Evolutionary conservation across 2,797 vertebrate genomes (phyloP).

Genomic region (Pachyuromys duprasi): DNA sequence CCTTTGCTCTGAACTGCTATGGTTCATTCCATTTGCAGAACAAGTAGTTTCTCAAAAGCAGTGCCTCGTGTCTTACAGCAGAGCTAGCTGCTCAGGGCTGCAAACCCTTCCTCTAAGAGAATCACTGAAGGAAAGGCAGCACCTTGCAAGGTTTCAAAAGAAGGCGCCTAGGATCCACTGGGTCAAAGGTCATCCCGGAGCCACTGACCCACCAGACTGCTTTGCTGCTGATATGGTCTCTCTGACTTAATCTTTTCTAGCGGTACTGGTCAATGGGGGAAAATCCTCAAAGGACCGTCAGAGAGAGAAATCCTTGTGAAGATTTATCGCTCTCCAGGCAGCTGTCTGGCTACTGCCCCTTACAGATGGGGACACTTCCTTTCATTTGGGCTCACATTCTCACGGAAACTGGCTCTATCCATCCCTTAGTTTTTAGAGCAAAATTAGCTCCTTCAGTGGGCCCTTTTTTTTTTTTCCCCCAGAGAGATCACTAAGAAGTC

Average conservation of each 20-base stretch:
- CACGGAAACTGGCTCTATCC: background rate
- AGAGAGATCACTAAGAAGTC: slow-evolving; percentile 18
- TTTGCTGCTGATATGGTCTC: background rate
- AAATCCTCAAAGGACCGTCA: slow-evolving; percentile 59
- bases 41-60: background rate
- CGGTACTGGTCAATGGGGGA: background rate
- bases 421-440: slow-evolving; percentile 27
- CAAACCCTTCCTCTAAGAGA: background rate
- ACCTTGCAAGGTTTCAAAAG: background rate
- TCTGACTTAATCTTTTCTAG: slow-evolving; percentile 41
- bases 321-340: slow-evolving; percentile 35
- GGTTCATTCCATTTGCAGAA: background rate
- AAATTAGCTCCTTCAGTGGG: background rate
- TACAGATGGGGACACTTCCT: background rate
- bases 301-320: slow-evolving; percentile 61
- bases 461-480: slow-evolving; percentile 9
- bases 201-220: background rate
- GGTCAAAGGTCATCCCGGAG: slow-evolving; percentile 20
- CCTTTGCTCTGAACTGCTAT: background rate
- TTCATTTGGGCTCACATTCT: background rate
- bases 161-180: background rate
- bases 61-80: background rate
- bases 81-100: background rate
- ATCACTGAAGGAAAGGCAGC: background rate
- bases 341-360: background rate